Conservation (phyloP, 2,113 vertebrate genomes). For the Archocentrus centrarchus region DNA sequence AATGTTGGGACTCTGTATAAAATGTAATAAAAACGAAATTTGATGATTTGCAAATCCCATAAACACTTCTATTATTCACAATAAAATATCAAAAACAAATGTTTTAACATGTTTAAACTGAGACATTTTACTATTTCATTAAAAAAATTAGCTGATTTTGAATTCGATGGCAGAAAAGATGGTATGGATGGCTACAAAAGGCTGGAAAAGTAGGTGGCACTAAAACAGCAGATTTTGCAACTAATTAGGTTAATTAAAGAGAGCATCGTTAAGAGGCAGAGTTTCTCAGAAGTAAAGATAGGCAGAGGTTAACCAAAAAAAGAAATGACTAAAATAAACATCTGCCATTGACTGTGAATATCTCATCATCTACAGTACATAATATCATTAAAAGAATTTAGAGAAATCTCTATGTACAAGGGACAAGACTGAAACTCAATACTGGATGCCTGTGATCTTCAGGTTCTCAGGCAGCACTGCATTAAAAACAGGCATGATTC, state of each 20-base stretch:
- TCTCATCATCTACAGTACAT: too few relatives aligned
- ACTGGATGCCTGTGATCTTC: too few relatives aligned
- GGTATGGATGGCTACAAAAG: too few relatives aligned
- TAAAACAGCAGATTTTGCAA: background rate
- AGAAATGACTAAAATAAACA: background rate
- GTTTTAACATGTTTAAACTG: background rate
- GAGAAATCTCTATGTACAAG: too few relatives aligned
- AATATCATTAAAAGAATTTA: too few relatives aligned
- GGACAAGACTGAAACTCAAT: too few relatives aligned
- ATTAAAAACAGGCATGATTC: too few relatives aligned
- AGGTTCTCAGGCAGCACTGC: too few relatives aligned
- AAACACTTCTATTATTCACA: background rate
- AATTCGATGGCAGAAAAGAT: background rate
- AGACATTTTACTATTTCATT: background rate
- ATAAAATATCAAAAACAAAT: too few relatives aligned
- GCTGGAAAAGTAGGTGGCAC: too few relatives aligned
- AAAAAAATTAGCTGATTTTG: background rate
- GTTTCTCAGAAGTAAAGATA: background rate
- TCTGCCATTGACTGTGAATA: rapidly evolving
- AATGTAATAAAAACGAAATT: background rate
- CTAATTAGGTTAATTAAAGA: background rate
- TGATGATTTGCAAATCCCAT: background rate
- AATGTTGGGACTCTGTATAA: rapidly evolving
- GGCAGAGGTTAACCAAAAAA: background rate
- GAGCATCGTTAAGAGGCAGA: background rate